Conservation (phyloP, 2,888 invertebrate genomes). For the Plagodis pulveraria region DNA sequence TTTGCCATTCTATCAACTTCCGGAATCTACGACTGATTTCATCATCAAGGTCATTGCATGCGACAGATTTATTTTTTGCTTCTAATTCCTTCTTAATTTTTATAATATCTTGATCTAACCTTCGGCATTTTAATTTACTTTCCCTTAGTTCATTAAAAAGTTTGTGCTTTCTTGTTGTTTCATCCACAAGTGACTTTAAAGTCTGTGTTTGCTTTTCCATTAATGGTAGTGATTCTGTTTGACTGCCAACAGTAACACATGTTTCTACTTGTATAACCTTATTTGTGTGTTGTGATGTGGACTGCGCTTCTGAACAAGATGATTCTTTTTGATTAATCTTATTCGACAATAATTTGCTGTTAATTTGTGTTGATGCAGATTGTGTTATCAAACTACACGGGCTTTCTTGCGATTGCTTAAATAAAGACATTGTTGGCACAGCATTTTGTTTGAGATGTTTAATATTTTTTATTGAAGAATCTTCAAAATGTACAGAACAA, state of each 20-base stretch:
- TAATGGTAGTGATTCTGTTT: slow-evolving; percentile 12
- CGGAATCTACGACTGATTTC: slow-evolving; percentile 27
- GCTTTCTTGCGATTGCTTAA: too few relatives aligned
- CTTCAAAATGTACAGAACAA: slow-evolving; percentile 4
- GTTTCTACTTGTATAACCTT: too few relatives aligned
- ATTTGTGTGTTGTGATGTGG: too few relatives aligned
- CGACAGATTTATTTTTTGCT: not conserved
- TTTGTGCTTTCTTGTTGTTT: slow-evolving; percentile 22
- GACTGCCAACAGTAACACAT: slow-evolving; percentile 5
- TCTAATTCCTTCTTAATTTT: slow-evolving; percentile 1
- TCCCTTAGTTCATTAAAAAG: slow-evolving; percentile 14
- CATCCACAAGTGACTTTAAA: slow-evolving; percentile 5
- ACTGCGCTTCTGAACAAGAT: too few relatives aligned
- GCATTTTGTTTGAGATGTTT: not conserved
- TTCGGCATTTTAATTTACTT: slow-evolving; percentile 5
- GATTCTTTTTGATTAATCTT: too few relatives aligned
- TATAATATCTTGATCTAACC: not conserved
- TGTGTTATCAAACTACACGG: too few relatives aligned
- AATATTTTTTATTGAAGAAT: not conserved
- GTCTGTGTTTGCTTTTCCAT: slow-evolving; percentile 18
- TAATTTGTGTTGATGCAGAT: too few relatives aligned
- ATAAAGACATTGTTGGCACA: too few relatives aligned
- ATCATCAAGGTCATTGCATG: slow-evolving; percentile 10
- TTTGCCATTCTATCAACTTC: slow-evolving; percentile 33
- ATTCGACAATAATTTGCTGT: too few relatives aligned